Conservation (phyloP, 2,797 vertebrate species). For the Mionectes olivaceus region DNA sequence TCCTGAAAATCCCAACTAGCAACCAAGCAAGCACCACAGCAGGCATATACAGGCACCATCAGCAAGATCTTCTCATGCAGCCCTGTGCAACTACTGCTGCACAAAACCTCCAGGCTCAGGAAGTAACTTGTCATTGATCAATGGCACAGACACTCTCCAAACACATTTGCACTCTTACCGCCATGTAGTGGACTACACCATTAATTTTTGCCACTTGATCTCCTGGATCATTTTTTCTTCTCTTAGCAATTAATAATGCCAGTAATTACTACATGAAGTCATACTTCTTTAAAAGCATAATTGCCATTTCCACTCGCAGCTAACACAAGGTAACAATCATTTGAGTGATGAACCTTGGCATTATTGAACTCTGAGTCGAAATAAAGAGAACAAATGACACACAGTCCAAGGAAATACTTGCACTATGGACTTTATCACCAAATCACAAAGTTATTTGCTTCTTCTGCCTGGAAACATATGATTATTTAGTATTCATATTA, state of each 20-base stretch:
- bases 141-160: background rate
- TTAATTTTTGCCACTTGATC: background rate
- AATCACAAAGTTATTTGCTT: constrained; percentile 48
- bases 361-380: background rate
- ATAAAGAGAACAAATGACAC: background rate
- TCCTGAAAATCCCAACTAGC: background rate
- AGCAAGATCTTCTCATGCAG: background rate
- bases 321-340: background rate
- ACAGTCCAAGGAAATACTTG: constrained; percentile 13
- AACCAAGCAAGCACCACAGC: background rate
- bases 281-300: constrained; percentile 18
- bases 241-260: constrained; percentile 25
- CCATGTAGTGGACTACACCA: background rate
- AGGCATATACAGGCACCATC: background rate
- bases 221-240: background rate
- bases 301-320: background rate
- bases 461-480: constrained; percentile 13
- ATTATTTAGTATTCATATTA: constrained; percentile 74
- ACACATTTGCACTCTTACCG: background rate
- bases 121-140: background rate
- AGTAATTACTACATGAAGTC: constrained; percentile 34
- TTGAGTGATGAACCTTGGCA: background rate
- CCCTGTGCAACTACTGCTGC: background rate
- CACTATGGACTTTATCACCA: constrained; percentile 2
- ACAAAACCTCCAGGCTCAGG: background rate